Percentiles rank a stretch among this genome's conserved stretches.
Conservation (phyloP, 2,113 vertebrate genomes). For the Pionites leucogaster region DNA sequence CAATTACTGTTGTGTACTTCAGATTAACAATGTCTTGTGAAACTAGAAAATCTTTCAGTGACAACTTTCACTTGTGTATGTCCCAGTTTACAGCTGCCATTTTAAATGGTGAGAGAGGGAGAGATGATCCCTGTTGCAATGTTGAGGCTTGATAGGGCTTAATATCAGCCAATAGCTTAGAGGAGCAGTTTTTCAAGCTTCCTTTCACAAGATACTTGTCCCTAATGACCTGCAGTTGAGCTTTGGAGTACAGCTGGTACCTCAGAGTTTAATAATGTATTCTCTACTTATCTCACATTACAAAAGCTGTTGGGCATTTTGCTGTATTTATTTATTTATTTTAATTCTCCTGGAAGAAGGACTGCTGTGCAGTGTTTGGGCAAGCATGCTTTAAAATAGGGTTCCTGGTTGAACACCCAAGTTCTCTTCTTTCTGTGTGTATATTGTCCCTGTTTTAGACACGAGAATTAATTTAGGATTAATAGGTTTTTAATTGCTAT, state of each 20-base stretch:
- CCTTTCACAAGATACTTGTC: not conserved
- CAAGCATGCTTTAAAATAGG: not conserved
- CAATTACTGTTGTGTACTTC: rapidly evolving
- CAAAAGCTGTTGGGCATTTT: not conserved
- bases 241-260: not conserved
- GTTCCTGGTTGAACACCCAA: not conserved
- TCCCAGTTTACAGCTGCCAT: not conserved
- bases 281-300: not conserved
- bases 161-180: rapidly evolving
- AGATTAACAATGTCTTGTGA: not conserved
- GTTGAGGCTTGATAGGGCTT: not conserved
- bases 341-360: not conserved
- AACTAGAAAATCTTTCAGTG: not conserved
- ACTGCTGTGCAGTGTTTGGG: not conserved
- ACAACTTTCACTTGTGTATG: not conserved
- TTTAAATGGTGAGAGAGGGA: not conserved
- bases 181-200: not conserved
- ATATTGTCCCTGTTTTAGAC: not conserved
- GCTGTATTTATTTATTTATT: not conserved
- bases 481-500: not conserved
- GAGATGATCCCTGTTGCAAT: not conserved
- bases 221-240: not conserved
- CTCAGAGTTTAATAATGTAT: not conserved
- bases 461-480: not conserved
- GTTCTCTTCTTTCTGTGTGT: not conserved